A percentile compares a stretch with the other conserved stretches of the same genome.
phyloP scores from a whole-genome alignment of 2,888 invertebrate genomes.

The Drosophila neotestacea region DNA sequence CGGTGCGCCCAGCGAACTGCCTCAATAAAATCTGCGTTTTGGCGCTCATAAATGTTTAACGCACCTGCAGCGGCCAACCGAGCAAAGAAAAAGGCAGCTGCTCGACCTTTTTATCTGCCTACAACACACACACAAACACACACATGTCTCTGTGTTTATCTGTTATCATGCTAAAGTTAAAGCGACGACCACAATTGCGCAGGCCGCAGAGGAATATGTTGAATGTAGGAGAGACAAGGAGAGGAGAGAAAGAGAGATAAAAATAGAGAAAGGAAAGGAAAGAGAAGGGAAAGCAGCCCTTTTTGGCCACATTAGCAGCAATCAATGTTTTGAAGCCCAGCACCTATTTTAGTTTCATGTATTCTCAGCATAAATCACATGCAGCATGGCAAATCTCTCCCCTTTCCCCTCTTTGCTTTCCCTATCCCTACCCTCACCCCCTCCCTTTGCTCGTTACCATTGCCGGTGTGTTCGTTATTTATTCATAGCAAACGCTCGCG shows the following conservation, averaged over 20 bases:
- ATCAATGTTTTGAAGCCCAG: constrained; percentile 54
- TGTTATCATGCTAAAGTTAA: constrained; percentile 41
- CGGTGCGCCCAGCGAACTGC: constrained; percentile 48
- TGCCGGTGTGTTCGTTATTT: constrained; percentile 68
- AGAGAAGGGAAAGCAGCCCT: constrained; percentile 8
- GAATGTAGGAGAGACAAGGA: background rate
- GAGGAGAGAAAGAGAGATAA: background rate
- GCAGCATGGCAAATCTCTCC: constrained; percentile 7
- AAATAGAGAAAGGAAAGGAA: background rate
- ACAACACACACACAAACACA: background rate
- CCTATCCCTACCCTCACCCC: too few species aligned
- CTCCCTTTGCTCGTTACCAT: background rate
- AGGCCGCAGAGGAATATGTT: constrained; percentile 8
- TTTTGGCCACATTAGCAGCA: constrained; percentile 53
- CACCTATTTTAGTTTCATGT: constrained; percentile 72
- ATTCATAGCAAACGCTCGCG: constrained; percentile 66
- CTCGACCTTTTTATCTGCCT: constrained; percentile 42
- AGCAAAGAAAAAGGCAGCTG: constrained; percentile 28
- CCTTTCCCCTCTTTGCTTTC: background rate
- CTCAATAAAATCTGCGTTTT: constrained; percentile 58
- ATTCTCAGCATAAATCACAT: constrained; percentile 72
- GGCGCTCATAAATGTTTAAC: constrained; percentile 77
- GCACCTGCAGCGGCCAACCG: constrained; percentile 65
- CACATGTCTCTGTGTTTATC: constrained; percentile 19
- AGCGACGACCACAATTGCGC: constrained; percentile 39